Percentiles rank a stretch among this genome's conserved stretches.
These are phyloP conservation scores for Osmoderma eremita DNA, from an alignment of 2,888 invertebrate species.

Conservation along the genomic window DNA sequence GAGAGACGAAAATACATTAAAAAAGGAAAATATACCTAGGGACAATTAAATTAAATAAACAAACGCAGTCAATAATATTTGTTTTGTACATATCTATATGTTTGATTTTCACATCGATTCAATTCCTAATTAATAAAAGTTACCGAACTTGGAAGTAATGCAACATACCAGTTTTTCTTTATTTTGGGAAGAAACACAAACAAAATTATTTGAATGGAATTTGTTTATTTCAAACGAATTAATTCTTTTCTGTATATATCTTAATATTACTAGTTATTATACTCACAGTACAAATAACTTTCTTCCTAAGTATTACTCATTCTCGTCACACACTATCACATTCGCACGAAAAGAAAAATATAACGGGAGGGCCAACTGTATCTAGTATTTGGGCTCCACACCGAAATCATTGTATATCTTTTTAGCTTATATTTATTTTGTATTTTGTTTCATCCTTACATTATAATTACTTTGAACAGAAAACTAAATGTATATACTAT, in stretches of 20 bases:
- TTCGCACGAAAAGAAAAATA: slow-evolving; percentile 29
- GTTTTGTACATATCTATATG: slow-evolving; percentile 25
- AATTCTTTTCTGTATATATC: slow-evolving; percentile 20
- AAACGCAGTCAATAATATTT: slow-evolving; percentile 33
- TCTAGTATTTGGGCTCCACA: slow-evolving; percentile 37
- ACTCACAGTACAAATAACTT: slow-evolving; percentile 54
- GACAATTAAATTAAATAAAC: slow-evolving; percentile 24
- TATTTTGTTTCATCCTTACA: slow-evolving; percentile 35
- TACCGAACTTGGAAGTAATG: too few species aligned
- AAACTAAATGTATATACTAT: slow-evolving; percentile 48
- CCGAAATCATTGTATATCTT: slow-evolving; percentile 43
- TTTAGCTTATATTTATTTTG: slow-evolving; percentile 43
- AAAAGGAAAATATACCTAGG: slow-evolving; percentile 10
- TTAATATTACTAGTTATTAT: slow-evolving; percentile 44
- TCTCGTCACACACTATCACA: slow-evolving; percentile 29
- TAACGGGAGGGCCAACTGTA: slow-evolving; percentile 21
- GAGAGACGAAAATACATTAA: slow-evolving; percentile 19
- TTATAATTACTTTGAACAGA: slow-evolving; percentile 42
- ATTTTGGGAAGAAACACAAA: not conserved
- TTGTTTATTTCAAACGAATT: slow-evolving; percentile 24
- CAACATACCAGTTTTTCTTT: not conserved
- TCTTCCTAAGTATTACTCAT: slow-evolving; percentile 46
- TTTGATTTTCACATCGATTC: slow-evolving; percentile 1
- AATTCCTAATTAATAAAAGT: slow-evolving; percentile 2
- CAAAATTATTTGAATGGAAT: slow-evolving; percentile 18